phyloP scores from a whole-genome alignment of 2,888 invertebrate genomes.

The Epirrhoe tristata region DNA sequence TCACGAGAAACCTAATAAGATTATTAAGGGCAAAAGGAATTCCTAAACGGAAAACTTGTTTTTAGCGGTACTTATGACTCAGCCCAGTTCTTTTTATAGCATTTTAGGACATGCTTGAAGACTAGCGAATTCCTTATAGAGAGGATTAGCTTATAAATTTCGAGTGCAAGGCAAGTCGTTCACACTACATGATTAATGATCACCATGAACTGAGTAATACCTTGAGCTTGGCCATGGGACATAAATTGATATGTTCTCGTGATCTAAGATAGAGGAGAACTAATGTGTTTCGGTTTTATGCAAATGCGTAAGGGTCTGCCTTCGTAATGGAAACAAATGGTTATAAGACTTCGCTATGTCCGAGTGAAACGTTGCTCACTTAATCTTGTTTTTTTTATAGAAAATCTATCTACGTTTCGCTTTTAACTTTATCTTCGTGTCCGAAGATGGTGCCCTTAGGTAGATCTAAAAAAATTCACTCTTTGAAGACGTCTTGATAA shows the following conservation, averaged over 20 bases:
- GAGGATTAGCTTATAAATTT: slow-evolving; percentile 36
- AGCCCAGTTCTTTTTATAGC: slow-evolving; percentile 33
- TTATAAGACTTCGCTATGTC: background rate
- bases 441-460: too few species aligned
- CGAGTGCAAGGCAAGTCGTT: slow-evolving; percentile 38
- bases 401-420: too few species aligned
- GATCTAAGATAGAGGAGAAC: background rate
- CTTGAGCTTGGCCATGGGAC: slow-evolving; percentile 30
- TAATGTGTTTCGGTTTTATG: background rate
- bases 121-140: slow-evolving; percentile 31
- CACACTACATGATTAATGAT: slow-evolving; percentile 39
- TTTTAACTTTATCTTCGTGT: too few species aligned
- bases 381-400: too few species aligned
- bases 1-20: slow-evolving; percentile 20
- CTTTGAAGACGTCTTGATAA: too few species aligned
- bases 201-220: slow-evolving; percentile 29
- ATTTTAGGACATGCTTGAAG: slow-evolving; percentile 28
- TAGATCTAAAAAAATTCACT: too few species aligned
- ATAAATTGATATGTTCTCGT: slow-evolving; percentile 28
- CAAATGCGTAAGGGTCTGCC: background rate
- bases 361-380: background rate
- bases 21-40: slow-evolving; percentile 35
- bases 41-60: slow-evolving; percentile 40
- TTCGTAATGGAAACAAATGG: background rate
- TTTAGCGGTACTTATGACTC: slow-evolving; percentile 33